Evolutionary conservation across 2,888 invertebrate species (phyloP), one percentile per base, ranked within the genome.

Genomic region (Nebria salina): DNA sequence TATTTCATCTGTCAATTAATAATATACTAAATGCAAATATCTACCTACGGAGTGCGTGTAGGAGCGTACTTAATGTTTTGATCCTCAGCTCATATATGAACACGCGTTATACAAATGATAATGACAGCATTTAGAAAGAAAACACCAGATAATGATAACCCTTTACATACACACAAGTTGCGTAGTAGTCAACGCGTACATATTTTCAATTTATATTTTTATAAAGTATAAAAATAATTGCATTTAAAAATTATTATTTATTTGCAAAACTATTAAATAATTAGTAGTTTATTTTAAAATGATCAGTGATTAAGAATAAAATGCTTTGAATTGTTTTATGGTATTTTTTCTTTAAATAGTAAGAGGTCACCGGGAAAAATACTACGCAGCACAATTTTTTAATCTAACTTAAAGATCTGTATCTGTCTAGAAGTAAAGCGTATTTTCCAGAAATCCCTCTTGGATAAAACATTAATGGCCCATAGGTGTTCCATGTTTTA

Each of bases 401-500:
- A 34, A 34, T 34, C 34, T 1, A 34, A 34, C 4, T 34, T 34
- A 34, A 34, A 34, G 34, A 5, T 68, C 70, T 34, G 15, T 76
- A 42, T 76, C 15, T 65, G 76, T 66, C 7, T 66, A 66, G 76
- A 26, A 76, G 41, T 65, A 65, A 76, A 15, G 76, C 41, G 76
- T 65, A 75, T 34, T 41, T 76, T 76, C 13, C 77, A 66, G 34
- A 34, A 34, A 34, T 34, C 34, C 5, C 34, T 34, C 34, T 34
- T 13, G 64, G 20, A 77, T 77, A 77, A 77, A 77, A 77, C 72
- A 77, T 77, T 77, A 77, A 77, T 77, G 72, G 77, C 72, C 72
- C 77, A 70, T 72, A 77, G 77, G 77, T 77, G 77, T 77, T 77
- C 72, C 70, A 72, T 77, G 77, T 77, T 77, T 77, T 72, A 77